Evolutionary conservation across 1,140 invertebrate species (phyloP).

Genomic region (Drosophila varians): DNA sequence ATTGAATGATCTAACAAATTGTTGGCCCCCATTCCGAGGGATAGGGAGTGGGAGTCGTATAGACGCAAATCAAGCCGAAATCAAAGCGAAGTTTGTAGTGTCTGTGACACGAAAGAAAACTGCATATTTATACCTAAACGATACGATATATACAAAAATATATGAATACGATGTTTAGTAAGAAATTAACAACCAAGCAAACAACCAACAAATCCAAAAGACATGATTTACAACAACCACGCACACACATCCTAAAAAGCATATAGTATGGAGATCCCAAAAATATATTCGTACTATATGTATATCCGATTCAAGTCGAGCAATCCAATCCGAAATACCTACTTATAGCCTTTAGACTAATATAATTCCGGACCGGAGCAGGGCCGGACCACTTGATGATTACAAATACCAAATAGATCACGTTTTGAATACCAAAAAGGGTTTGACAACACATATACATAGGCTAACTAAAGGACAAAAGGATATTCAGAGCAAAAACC

Average conservation of each 20-base stretch:
- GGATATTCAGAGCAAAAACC: slow-evolving; percentile 7
- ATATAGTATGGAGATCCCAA: slow-evolving; percentile 7
- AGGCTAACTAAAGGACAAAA: not conserved
- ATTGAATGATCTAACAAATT: slow-evolving; percentile 46
- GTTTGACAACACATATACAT: slow-evolving; percentile 8
- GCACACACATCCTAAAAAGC: slow-evolving; percentile 64
- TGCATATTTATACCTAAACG: slow-evolving; percentile 48
- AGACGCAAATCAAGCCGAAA: slow-evolving; percentile 60
- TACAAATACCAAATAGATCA: slow-evolving; percentile 36
- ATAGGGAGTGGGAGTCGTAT: not conserved
- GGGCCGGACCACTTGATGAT: slow-evolving; percentile 30
- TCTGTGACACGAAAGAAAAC: slow-evolving; percentile 51
- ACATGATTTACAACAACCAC: slow-evolving; percentile 79
- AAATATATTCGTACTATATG: slow-evolving; percentile 31
- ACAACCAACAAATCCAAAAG: slow-evolving; percentile 57
- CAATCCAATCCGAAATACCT: slow-evolving; percentile 32
- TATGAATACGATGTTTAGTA: slow-evolving; percentile 38
- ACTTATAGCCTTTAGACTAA: slow-evolving; percentile 53
- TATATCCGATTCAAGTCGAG: slow-evolving; percentile 25
- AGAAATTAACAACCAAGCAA: slow-evolving; percentile 26
- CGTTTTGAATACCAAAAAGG: slow-evolving; percentile 17
- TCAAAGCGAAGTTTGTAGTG: slow-evolving; percentile 75
- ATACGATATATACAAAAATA: slow-evolving; percentile 46
- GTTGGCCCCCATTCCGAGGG: not conserved
- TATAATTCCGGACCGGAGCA: slow-evolving; percentile 34